Evolutionary conservation across 2,888 invertebrate genomes (phyloP), one percentile per base, ranked within the genome.

Genomic region (Sceliomorpha sp.): DNA sequence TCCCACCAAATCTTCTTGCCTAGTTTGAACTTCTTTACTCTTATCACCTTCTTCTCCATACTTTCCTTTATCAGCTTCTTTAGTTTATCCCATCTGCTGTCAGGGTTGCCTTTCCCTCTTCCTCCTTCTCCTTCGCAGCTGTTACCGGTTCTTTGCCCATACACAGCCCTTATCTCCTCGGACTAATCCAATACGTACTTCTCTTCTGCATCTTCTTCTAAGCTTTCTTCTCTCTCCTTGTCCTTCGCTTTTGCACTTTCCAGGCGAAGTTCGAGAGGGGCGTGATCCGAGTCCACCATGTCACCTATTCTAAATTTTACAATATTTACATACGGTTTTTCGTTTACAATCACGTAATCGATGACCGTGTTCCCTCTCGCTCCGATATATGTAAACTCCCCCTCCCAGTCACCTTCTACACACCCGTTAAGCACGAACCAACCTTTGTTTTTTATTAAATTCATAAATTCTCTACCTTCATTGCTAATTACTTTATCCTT

Each of bases 261-360:
- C 13, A 24, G 24, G 2, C 24, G 27, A 1, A 37, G 37, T 8
- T 45, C 45, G 13, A 45, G 9, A 17, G 45, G 45, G 9, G 9
- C 10, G 8, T 45, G n/a, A n/a, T n/a, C n/a, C n/a, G n/a, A n/a
- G n/a, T n/a, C n/a, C n/a, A n/a, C n/a, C n/a, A n/a, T n/a, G 45
- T 47, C 12, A 8, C 45, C 45, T 47, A 32, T 13, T 10, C 27
- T 42, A 42, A 42, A 45, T 14, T 5, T 7, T 7, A 42, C 12
- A n/a, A 15, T 15, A 10, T 32, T 13, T 9, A 3, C 32, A 7
- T 15, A 7, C 20, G 9, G 1, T 8, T n/a, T 10, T 4, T 17
- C 32, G 10, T 47, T 37, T 24, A 14, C 17, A 20, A 37, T 50
- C 1, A 37, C 8, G 36, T 37, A 50, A n/a, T 48, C 48, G 2